phyloP scores from a whole-genome alignment of 2,797 vertebrate genomes.

The Pyrrhura leucotis region DNA sequence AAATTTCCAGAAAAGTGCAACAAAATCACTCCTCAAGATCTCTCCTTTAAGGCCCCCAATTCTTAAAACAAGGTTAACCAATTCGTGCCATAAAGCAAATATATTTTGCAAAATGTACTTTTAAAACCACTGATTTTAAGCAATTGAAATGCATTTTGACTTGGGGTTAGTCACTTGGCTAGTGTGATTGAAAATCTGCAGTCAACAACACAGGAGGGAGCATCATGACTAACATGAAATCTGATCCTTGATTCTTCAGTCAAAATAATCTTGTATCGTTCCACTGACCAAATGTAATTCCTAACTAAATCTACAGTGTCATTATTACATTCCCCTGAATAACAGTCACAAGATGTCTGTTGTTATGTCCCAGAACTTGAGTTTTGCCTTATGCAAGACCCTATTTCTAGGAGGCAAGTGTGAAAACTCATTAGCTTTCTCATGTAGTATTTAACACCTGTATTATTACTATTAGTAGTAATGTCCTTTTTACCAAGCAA shows the following conservation, averaged over 20 bases:
- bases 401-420: not conserved
- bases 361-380: accelerated
- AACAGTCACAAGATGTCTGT: not conserved
- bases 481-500: not conserved
- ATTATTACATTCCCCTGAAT: not conserved
- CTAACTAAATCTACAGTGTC: not conserved
- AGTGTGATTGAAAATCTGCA: not conserved
- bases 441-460: not conserved
- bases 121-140: not conserved
- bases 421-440: not conserved
- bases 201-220: not conserved
- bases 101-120: not conserved
- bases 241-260: not conserved
- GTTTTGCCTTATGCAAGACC: not conserved
- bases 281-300: not conserved
- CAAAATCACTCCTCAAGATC: not conserved
- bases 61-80: not conserved
- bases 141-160: not conserved
- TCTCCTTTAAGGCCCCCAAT: not conserved
- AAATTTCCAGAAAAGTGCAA: not conserved
- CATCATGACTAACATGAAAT: not conserved
- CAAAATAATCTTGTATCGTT: not conserved
- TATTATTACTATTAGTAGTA: not conserved
- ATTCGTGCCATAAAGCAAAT: not conserved
- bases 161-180: accelerated